Evolutionary conservation across 2,113 vertebrate genomes (phyloP).

Genomic region (Seriola dumerili): DNA sequence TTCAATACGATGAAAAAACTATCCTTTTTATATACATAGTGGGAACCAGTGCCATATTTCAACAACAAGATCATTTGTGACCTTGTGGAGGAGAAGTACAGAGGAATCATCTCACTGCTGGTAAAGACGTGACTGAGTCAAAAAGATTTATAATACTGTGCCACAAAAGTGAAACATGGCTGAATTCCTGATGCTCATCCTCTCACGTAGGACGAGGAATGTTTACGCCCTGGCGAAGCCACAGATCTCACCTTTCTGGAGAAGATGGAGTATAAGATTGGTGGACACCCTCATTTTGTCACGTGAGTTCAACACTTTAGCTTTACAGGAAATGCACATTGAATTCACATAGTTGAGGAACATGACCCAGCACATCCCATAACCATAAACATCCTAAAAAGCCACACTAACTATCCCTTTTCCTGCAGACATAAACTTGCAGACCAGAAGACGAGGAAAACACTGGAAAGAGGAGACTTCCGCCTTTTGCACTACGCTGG

Average conservation of each 20-base stretch:
- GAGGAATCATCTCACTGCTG: conserved; percentile 96
- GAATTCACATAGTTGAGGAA: neutral
- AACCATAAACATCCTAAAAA: neutral
- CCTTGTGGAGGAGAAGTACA: conserved; percentile 94
- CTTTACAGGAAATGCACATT: neutral
- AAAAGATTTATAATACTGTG: neutral
- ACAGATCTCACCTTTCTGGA: conserved; percentile 95
- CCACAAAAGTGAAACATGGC: neutral
- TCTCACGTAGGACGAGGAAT: conserved; percentile 92
- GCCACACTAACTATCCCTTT: neutral
- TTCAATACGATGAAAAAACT: neutral
- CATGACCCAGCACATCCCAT: neutral
- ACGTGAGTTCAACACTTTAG: conserved; percentile 84
- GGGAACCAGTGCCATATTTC: conserved; percentile 97
- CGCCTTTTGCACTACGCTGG: conserved; percentile 94
- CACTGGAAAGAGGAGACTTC: conserved; percentile 93
- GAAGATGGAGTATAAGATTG: conserved; percentile 95
- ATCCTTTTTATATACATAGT: conserved; percentile 79
- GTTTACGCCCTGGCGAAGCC: conserved; percentile 93
- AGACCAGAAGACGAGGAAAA: conserved; percentile 89
- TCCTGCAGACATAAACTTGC: conserved; percentile 91
- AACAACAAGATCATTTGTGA: conserved; percentile 99
- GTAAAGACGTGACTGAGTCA: conserved; percentile 76
- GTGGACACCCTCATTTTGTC: conserved; percentile 93
- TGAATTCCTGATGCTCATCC: neutral